Evolutionary conservation across 2,888 invertebrate species (phyloP), one percentile per base, ranked within the genome.

Genomic region (Heliconius cydno): DNA sequence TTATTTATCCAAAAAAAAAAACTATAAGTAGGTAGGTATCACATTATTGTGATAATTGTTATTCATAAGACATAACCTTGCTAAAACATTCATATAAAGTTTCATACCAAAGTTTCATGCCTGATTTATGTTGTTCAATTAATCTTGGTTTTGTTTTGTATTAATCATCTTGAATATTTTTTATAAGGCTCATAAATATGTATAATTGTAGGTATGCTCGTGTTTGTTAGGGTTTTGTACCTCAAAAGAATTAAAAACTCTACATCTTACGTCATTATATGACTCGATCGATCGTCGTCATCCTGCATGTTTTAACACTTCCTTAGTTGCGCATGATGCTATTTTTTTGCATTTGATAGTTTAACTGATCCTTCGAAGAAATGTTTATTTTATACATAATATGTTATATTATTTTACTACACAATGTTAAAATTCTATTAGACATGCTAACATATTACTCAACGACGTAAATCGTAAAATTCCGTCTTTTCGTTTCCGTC

Each of bases 201-300:
- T 68, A 68, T 38, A 38, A 60, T 12, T 60, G 9, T 38, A 67
- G n/a, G 19, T 38, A 68, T 19, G 34, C 34, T 4, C 2, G 19
- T 52, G 52, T n/a, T n/a, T n/a, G 22, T 60, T n/a, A 12, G 19
- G 22, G 7, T 2, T 46, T 46, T 46, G 15, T 52, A 22, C 19
- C 19, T 52, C 19, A 7, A 22, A n/a, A 22, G 15, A 38, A 60
- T 60, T 6, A 30, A 73, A 0, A 60, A 7, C n/a, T 73, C 57
- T 3, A 9, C 13, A 60, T 73, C 34, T 73, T 60, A 73, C 60
- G 34, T 73, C 73, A 73, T 73, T 22, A 22, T 34, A 73, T 73
- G 57, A 73, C 57, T 73, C 73, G 2, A 57, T 60, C 25, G 9
- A 15, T 25, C 38, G 7, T 60, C n/a, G 7, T n/a, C 60, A 38